Base-by-base conservation (phyloP, 2,888 invertebrate genomes). In the Spodoptera picta region DNA sequence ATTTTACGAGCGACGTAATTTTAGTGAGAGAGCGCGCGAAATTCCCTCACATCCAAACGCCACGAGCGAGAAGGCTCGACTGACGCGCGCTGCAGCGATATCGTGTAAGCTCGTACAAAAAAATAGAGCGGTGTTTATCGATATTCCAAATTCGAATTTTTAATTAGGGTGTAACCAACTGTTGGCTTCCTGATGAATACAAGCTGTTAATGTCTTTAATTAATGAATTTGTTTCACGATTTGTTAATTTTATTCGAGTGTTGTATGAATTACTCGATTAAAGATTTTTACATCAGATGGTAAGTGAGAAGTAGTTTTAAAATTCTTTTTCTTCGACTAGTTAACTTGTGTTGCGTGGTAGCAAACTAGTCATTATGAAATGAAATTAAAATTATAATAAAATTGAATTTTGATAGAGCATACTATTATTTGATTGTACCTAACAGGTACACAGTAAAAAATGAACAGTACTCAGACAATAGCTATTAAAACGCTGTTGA, bases 41-140 rank as follows among this genome's bases (percentile, higher is more conserved):
- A 23, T 19, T 2, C 44, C 0, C 24, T 11, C n/a, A 80, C 86
- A 41, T 45, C 65, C 57, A 4, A 2, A 23, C 67, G 0, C 50
- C 41, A 71, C 67, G 82, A 87, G 84, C 85, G 83, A 67, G 69
- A 62, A 73, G 73, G 85, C 87, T 69, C 84, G 79, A 89, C 89
- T 88, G 85, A 73, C 79, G 80, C 65, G 73, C 67, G 75, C 60
- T 69, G 69, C 69, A 65, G 65, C 73, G 66, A 72, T 75, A 75
- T 68, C 65, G 65, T 61, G 65, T 68, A 66, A 73, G 76, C 76
- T 76, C 71, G 70, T 53, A 60, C 59, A 71, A 75, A 79, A 82
- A 82, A 79, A 78, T 80, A 80, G 79, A 79, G 79, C 77, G 69
- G 65, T 59, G 69, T 65, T 75, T 76, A 71, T 79, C 76, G 76